Conservation (phyloP, 2,888 invertebrate genomes). For the Pocota personata region DNA sequence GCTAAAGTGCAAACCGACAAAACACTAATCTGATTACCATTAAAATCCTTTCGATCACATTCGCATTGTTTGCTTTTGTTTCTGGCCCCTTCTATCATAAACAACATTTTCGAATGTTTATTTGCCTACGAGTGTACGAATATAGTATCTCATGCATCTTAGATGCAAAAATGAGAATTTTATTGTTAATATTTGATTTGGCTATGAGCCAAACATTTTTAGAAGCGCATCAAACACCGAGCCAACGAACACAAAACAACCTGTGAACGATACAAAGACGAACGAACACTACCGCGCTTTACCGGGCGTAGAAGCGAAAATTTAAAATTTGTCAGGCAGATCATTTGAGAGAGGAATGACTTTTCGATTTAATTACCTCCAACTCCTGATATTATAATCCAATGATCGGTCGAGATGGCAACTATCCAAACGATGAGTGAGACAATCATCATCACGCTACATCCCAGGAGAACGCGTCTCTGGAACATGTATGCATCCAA, state of each 20-base stretch:
- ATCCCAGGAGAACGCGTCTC: slow-evolving; percentile 88
- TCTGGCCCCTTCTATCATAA: slow-evolving; percentile 5
- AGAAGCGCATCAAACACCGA: slow-evolving; percentile 57
- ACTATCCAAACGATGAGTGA: slow-evolving; percentile 88
- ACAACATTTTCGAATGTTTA: slow-evolving; percentile 49
- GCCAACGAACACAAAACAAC: slow-evolving; percentile 50
- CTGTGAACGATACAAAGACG: slow-evolving; percentile 63
- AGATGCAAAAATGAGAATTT: slow-evolving; percentile 54
- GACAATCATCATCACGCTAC: slow-evolving; percentile 87
- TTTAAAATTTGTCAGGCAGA: slow-evolving; percentile 44
- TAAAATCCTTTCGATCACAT: slow-evolving; percentile 51
- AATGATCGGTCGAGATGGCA: slow-evolving; percentile 89
- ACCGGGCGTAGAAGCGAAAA: slow-evolving; percentile 5
- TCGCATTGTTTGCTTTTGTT: slow-evolving; percentile 2
- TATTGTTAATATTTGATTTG: slow-evolving; percentile 65
- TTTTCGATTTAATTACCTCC: slow-evolving; percentile 76
- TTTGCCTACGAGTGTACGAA: slow-evolving; percentile 8
- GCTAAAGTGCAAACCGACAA: neutral
- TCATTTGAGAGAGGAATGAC: slow-evolving; percentile 8
- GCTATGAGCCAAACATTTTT: slow-evolving; percentile 57
- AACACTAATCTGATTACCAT: slow-evolving; percentile 38
- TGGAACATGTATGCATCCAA: slow-evolving; percentile 87
- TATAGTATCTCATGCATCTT: neutral
- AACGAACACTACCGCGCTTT: neutral
- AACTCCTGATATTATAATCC: slow-evolving; percentile 85